Evolutionary conservation across 2,888 invertebrate genomes (phyloP), one percentile per base, ranked within the genome.

Genomic region (Seladonia tumulorum): DNA sequence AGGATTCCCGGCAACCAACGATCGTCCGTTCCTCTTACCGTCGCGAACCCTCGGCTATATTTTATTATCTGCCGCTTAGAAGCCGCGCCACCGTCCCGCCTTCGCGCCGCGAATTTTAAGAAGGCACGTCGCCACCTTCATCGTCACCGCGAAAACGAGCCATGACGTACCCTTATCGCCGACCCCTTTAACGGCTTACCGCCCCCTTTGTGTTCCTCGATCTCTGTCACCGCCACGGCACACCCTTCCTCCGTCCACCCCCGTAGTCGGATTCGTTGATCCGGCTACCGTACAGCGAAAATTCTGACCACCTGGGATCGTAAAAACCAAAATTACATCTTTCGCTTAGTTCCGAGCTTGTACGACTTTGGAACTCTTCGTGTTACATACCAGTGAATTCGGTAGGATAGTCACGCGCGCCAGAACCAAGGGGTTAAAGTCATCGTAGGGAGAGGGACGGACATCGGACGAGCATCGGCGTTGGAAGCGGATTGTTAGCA

Each of bases 1-100:
- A 53, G 68, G 68, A 42, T 70, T 49, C 29, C 70, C 18, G 22
- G 35, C 78, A n/a, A 22, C 66, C 73, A 66, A 53, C 57, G 16
- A 49, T 63, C 75, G 72, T 53, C 8, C 74, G 57, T 47, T 45
- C 66, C 45, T 57, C 29, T 73, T 73, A 42, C 68, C 70, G 74
- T 39, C 66, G 75, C 57, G 72, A 83, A 80, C 70, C 81, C 82
- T 39, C 76, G 87, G 76, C 81, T 83, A 86, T 88, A 92, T 91
- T 91, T 92, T 90, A 90, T 91, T 88, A 92, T 92, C 87, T 80
- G 79, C 66, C 76, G 86, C 86, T 89, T 82, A 81, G 75, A 85
- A 79, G 39, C 81, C 42, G 79, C 83, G 80, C n/a, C 60, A 29
- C 68, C 68, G 22, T 22, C 35, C 22, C 68, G 5, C 63, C 68